Conservation (phyloP, 2,797 vertebrate genomes). For the Dipus sagitta region DNA sequence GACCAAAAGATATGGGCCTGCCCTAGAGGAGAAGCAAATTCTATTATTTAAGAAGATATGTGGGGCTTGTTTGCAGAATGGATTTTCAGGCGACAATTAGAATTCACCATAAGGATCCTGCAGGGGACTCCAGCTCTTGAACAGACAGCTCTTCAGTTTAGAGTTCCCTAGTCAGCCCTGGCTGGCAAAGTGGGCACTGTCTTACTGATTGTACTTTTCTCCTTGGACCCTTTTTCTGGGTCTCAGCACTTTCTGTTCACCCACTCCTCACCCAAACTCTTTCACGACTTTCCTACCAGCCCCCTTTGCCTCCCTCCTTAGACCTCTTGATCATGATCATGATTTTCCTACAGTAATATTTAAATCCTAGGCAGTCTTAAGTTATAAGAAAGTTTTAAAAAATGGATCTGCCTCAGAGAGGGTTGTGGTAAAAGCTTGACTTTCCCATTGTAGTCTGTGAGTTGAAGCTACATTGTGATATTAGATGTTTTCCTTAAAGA, state of each 20-base stretch:
- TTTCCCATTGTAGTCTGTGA: neutral
- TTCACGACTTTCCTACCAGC: neutral
- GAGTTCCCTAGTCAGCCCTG: neutral
- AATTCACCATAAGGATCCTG: neutral
- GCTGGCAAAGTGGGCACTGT: neutral
- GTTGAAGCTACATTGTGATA: neutral
- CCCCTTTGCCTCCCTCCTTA: too few relatives aligned
- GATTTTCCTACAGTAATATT: neutral
- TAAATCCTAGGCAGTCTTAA: neutral
- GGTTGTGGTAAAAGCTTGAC: neutral
- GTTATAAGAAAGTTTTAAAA: neutral
- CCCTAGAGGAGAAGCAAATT: neutral
- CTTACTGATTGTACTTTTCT: neutral
- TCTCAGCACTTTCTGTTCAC: neutral
- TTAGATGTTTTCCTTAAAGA: neutral
- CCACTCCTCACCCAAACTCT: neutral
- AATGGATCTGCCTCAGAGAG: neutral
- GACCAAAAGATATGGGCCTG: neutral
- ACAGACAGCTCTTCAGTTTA: neutral
- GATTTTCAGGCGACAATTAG: neutral
- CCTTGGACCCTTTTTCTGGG: neutral
- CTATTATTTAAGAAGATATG: neutral
- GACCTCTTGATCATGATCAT: neutral
- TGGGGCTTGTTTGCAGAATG: neutral
- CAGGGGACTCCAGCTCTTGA: neutral